Evolutionary conservation across 2,113 vertebrate species (phyloP), one percentile per base, ranked within the genome.

Genomic region (Bujurquina vittata): DNA sequence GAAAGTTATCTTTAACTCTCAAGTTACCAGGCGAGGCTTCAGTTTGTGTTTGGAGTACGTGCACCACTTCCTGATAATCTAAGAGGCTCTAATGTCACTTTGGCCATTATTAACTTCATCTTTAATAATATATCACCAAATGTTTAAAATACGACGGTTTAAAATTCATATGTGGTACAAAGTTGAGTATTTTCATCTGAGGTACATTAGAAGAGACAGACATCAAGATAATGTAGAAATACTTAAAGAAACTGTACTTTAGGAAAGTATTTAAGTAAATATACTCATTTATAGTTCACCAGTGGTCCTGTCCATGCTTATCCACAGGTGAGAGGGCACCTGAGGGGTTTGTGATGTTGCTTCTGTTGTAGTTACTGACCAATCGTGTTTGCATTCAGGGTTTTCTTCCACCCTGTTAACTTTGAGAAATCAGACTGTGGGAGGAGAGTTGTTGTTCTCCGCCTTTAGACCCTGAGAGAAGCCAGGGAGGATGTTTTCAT

Each of bases 241-340:
- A 33, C 31, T 33, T 7, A 31, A 5, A 31, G 4, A 33, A 33
- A 33, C 31, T 33, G 6, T 33, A 7, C 5, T 33, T 4, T 6
- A 33, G 31, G 6, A 33, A 33, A 33, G 59, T 62, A 62, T n/a
- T 62, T 2, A 3, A 37, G 60, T 62, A 37, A 62, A 62, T 35
- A 18, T 62, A 35, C 20, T 12, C 7, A n/a, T 18, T 62, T 62
- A n/a, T 33, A 1, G 0, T 37, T 3, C 33, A 37, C 3, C 20
- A 22, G 11, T 12, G 2, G 37, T 40, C 37, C 37, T 11, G 4
- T 12, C 18, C 10, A 0, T n/a, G 60, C 10, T 63, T 3, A 63
- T 63, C 61, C 11, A 3, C 60, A 62, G 33, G 60, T 22, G 60
- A 57, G 22, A 26, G 56, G 46, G 3, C 46, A 18, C 46, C 46